Evolutionary conservation across 2,113 vertebrate genomes (phyloP).

Genomic region (Scophthalmus maximus): DNA sequence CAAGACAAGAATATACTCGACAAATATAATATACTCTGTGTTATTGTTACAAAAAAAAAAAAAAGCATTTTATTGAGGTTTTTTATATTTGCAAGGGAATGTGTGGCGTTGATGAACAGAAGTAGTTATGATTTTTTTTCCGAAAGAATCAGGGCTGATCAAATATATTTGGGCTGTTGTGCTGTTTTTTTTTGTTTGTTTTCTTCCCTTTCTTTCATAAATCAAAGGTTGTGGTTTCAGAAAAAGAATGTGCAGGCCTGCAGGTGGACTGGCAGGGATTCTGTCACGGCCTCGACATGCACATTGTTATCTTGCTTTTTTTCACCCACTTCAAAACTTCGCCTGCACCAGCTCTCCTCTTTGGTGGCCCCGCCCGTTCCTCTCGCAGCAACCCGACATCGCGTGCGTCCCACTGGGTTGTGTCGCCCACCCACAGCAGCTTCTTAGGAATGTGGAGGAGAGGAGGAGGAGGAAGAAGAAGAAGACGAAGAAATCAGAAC

Average conservation of each 20-base stretch:
- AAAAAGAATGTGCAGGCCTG: too few species aligned
- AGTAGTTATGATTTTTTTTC: not conserved
- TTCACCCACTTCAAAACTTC: too few species aligned
- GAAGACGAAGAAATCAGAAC: constrained; percentile 4
- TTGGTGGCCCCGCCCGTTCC: too few species aligned
- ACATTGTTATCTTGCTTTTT: too few species aligned
- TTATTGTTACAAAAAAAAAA: constrained; percentile 72
- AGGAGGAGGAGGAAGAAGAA: too few species aligned
- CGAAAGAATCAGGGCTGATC: constrained; percentile 28
- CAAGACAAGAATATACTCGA: constrained; percentile 76
- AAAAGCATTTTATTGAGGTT: constrained; percentile 68
- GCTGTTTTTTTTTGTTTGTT: constrained; percentile 11
- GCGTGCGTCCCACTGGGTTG: too few species aligned
- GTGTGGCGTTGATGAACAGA: constrained; percentile 5
- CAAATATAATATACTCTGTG: constrained; percentile 74
- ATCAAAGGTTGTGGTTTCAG: constrained; percentile 1
- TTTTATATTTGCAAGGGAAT: constrained; percentile 65
- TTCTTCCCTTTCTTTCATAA: not conserved
- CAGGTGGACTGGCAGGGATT: too few species aligned
- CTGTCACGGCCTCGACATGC: too few species aligned
- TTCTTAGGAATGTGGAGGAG: too few species aligned
- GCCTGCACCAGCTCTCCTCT: too few species aligned
- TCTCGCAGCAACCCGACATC: too few species aligned
- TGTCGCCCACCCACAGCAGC: too few species aligned
- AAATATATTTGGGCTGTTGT: constrained; percentile 23